Evolutionary conservation across 2,888 invertebrate species (phyloP), one percentile per base, ranked within the genome.

Genomic region (Clivina fossor): DNA sequence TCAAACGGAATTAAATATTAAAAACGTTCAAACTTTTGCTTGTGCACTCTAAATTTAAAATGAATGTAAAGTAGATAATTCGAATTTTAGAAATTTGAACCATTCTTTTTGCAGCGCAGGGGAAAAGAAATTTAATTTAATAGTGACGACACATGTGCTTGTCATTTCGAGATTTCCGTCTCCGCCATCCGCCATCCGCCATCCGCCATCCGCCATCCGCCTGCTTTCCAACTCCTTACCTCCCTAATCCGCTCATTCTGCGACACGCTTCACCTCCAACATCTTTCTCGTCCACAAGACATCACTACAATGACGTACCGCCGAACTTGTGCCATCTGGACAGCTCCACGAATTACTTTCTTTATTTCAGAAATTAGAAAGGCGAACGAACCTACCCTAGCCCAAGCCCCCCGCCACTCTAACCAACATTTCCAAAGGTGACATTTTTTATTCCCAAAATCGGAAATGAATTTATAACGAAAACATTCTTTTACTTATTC

Each of bases 41-140:
- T 67, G 69, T 68, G 70, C 70, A 69, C 68, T 71, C 71, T 71
- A 73, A 74, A 74, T 74, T 74, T 72, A 71, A 73, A 74, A 74
- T 72, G 72, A 73, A 74, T 74, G 73, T 74, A 74, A 74, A 74
- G 73, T 72, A 74, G 73, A 74, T 74, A 74, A 74, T 74, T 73
- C 73, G 73, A 73, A 72, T 73, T 72, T 73, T 71, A 72, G 71
- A 72, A 73, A 73, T 73, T 73, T 69, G 68, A 68, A 66, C 71
- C 71, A 70, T 73, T 73, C 72, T 70, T 72, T 72, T 69, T 68
- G 64, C 66, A 67, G 67, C 69, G 64, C 66, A 67, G 67, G 69
- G 68, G 67, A 69, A 68, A 71, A 72, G 71, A 72, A 72, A 71
- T 73, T 73, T 73, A 71, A 73, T 73, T 73, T 72, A 72, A 73